Evolutionary conservation across 2,797 vertebrate species (phyloP).

Genomic region (Melanotaenia pygmaea): DNA sequence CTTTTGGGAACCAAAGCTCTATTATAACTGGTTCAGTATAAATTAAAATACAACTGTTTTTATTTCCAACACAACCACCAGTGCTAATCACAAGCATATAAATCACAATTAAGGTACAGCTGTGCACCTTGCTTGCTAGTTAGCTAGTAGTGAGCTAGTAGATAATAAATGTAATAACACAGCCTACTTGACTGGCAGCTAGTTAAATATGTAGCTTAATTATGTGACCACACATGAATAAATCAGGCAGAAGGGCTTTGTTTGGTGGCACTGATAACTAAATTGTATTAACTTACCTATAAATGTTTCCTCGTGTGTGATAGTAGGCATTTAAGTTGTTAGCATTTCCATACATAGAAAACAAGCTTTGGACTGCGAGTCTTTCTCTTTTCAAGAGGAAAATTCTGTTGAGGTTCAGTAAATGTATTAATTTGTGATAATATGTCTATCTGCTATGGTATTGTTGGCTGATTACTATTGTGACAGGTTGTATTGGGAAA

Average conservation of each 20-base stretch:
- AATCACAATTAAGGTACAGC: constrained; percentile 11
- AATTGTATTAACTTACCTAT: constrained; percentile 4
- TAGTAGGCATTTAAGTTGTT: not conserved
- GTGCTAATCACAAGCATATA: not conserved
- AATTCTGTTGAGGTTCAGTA: constrained; percentile 15
- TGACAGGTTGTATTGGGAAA: not conserved
- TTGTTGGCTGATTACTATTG: not conserved
- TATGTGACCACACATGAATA: not conserved
- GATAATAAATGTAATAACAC: constrained; percentile 23
- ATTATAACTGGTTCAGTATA: not conserved
- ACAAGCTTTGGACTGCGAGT: not conserved
- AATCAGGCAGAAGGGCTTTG: constrained; percentile 3
- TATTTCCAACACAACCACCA: not conserved
- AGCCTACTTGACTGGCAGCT: constrained; percentile 5
- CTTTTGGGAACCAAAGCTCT: not conserved
- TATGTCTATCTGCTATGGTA: not conserved
- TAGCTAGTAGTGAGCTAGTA: constrained; percentile 17
- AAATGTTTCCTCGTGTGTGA: constrained; percentile 7
- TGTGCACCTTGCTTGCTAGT: constrained; percentile 17
- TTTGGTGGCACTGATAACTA: constrained; percentile 7
- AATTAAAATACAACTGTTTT: not conserved
- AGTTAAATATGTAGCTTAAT: constrained; percentile 30
- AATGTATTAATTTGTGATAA: constrained; percentile 3
- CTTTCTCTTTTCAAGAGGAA: not conserved
- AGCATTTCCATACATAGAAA: not conserved